Evolutionary conservation across 2,113 vertebrate species (phyloP).

Genomic region (Dasypus novemcinctus): DNA sequence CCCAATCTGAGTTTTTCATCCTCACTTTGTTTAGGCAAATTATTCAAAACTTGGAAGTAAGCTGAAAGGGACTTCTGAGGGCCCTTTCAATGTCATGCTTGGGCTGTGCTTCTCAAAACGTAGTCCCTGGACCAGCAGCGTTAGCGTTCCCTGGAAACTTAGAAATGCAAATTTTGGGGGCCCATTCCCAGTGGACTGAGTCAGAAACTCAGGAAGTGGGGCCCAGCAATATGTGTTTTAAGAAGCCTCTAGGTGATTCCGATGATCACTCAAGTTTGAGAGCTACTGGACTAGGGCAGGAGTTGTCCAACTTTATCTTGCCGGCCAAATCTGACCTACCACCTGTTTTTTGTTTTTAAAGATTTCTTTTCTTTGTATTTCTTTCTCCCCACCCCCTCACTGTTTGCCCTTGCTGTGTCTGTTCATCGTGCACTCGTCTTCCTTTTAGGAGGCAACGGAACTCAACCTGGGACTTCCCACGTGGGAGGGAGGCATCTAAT

Average conservation of each 20-base stretch:
- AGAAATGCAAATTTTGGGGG: not conserved
- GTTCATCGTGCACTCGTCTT: too few relatives aligned
- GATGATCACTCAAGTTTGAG: not conserved
- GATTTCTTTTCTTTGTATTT: too few relatives aligned
- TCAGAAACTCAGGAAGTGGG: not conserved
- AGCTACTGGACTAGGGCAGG: not conserved
- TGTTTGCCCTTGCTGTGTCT: too few relatives aligned
- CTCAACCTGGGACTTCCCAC: too few relatives aligned
- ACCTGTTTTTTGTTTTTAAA: too few relatives aligned
- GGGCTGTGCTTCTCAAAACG: not conserved
- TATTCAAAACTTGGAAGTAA: not conserved
- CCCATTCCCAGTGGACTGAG: not conserved
- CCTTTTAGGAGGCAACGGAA: too few relatives aligned
- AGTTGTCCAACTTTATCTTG: not conserved
- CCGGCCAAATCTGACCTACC: too few relatives aligned
- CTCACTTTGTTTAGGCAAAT: not conserved
- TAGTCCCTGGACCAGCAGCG: not conserved
- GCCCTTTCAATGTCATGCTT: not conserved
- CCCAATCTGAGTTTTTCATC: not conserved
- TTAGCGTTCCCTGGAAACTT: not conserved
- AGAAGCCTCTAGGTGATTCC: not conserved
- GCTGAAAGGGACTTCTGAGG: not conserved
- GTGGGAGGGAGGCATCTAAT: too few relatives aligned
- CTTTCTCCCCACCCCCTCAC: too few relatives aligned
- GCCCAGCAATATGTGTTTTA: not conserved